A percentile compares a stretch with the other conserved stretches of the same genome.
Conservation (phyloP, 2,797 vertebrate genomes). For the Choloepus didactylus region DNA sequence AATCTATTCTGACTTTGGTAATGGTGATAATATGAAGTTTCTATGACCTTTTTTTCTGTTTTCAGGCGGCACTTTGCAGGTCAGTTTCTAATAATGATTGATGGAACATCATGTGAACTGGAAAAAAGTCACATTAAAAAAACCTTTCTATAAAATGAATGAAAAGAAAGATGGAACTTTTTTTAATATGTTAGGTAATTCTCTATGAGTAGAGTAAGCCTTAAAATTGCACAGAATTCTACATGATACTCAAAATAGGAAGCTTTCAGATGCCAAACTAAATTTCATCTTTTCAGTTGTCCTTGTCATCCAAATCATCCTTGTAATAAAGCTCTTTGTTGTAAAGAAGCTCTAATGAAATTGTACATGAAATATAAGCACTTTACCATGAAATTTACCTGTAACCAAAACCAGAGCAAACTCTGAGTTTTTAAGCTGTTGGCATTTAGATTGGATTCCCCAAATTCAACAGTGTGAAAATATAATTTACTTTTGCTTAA, state of each 20-base stretch:
- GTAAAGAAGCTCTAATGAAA: constrained; percentile 31
- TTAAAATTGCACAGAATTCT: constrained; percentile 12
- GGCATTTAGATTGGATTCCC: not conserved
- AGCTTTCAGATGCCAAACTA: constrained; percentile 4
- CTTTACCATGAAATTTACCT: constrained; percentile 24
- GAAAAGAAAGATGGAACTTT: constrained; percentile 2
- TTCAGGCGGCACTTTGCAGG: constrained; percentile 36
- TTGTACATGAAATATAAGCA: constrained; percentile 35
- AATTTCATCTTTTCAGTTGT: constrained; percentile 57
- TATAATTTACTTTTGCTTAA: constrained; percentile 26
- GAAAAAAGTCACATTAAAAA: constrained; percentile 25
- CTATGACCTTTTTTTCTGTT: constrained; percentile 46
- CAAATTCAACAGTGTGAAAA: constrained; percentile 55
- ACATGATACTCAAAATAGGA: not conserved
- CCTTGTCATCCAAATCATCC: constrained; percentile 44
- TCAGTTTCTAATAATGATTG: constrained; percentile 71
- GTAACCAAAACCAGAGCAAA: not conserved
- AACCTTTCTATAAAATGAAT: constrained; percentile 17
- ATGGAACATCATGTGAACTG: constrained; percentile 34
- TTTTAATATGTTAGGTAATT: not conserved
- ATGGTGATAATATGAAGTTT: constrained; percentile 56
- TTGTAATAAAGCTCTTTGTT: not conserved
- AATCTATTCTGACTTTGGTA: constrained; percentile 65
- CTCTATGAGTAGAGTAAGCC: not conserved
- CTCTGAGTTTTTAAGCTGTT: constrained; percentile 15